A percentile compares a stretch with the other conserved stretches of the same genome.
These are phyloP conservation scores for Thamnophis sirtalis DNA, from an alignment of 2,113 vertebrate species.

Conservation along the genomic window DNA sequence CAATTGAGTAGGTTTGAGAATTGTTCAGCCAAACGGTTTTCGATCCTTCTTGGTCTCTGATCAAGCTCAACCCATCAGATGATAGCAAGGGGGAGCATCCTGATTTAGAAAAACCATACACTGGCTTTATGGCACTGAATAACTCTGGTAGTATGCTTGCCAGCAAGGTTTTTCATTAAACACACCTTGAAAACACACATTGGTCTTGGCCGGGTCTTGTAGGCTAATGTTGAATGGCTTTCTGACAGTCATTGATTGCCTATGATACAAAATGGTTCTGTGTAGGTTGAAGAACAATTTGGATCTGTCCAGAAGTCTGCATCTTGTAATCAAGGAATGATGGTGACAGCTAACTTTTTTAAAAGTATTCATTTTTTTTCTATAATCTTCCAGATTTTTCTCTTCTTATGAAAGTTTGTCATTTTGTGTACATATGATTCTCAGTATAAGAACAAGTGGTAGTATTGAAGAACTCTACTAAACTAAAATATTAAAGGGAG, in stretches of 20 bases:
- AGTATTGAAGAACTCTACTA: not conserved
- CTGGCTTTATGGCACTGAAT: not conserved
- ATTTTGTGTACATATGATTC: not conserved
- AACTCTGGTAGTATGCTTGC: not conserved
- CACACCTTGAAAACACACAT: too few species aligned
- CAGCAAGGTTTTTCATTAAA: too few species aligned
- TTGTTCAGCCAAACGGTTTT: not conserved
- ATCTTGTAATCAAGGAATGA: not conserved
- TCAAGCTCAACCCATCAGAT: not conserved
- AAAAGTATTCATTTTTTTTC: not conserved
- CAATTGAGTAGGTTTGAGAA: not conserved
- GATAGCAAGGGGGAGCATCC: not conserved
- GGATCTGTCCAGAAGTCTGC: not conserved
- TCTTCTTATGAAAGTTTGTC: not conserved
- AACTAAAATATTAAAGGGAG: not conserved
- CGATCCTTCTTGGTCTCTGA: not conserved
- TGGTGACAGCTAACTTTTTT: not conserved
- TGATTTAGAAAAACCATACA: not conserved
- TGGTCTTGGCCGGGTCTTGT: too few species aligned
- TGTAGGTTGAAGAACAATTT: not conserved
- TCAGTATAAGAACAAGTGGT: not conserved
- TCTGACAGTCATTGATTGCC: not conserved
- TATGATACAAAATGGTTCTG: not conserved
- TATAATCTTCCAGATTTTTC: not conserved
- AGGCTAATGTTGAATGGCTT: not conserved